phyloP scores from a whole-genome alignment of 2,888 invertebrate species.

The Pseudococcus viburni region DNA sequence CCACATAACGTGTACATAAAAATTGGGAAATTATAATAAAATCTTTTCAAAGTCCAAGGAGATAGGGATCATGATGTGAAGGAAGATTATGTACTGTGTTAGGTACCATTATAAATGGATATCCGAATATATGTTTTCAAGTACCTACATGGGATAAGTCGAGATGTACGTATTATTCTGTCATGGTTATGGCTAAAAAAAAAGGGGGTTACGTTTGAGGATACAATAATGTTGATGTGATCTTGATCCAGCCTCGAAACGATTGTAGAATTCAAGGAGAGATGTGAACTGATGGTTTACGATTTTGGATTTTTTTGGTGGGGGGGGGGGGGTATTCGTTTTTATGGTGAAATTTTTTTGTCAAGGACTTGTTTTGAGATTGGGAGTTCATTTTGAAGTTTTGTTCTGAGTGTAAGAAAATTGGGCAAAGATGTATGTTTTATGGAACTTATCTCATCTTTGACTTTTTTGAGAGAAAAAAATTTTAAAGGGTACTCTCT shows the following conservation, averaged over 20 bases:
- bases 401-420: too few relatives aligned
- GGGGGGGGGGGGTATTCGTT: too few relatives aligned
- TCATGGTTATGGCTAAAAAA: neutral
- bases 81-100: neutral
- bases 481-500: too few relatives aligned
- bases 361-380: too few relatives aligned
- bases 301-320: neutral
- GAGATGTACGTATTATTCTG: conserved; percentile 2
- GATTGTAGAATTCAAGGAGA: conserved; percentile 13
- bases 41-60: neutral
- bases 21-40: conserved; percentile 25
- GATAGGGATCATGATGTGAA: neutral
- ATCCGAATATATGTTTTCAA: neutral
- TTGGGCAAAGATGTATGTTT: too few relatives aligned
- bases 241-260: conserved; percentile 20
- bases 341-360: too few relatives aligned
- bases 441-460: too few relatives aligned
- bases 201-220: neutral
- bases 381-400: too few relatives aligned
- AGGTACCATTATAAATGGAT: neutral
- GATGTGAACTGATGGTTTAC: neutral
- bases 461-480: too few relatives aligned
- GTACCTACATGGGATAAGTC: neutral
- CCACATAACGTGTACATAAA: conserved; percentile 2
- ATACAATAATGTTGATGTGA: neutral